Conservation (phyloP, 2,888 invertebrate genomes). For the Hydroisotoma schaefferi region DNA sequence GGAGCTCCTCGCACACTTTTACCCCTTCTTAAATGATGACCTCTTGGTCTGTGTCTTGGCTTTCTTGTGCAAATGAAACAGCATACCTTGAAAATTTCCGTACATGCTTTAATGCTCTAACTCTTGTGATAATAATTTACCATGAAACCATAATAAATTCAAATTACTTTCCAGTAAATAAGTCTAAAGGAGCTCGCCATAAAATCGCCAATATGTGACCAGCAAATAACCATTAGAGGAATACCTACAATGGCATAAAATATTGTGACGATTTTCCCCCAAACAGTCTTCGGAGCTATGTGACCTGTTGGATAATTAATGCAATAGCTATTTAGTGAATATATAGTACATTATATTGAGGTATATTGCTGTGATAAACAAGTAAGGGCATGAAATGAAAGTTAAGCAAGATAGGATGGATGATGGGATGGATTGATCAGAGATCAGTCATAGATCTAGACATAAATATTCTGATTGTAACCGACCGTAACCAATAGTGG, state of each 20-base stretch:
- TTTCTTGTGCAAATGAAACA: slow-evolving; percentile 84
- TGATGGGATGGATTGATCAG: too few species aligned
- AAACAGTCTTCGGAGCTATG: slow-evolving; percentile 69
- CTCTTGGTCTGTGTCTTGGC: slow-evolving; percentile 56
- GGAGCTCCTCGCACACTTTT: slow-evolving; percentile 40
- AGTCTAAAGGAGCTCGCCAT: slow-evolving; percentile 91
- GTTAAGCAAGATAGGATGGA: too few species aligned
- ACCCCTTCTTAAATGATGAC: slow-evolving; percentile 32
- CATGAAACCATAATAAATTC: background rate
- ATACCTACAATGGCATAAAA: slow-evolving; percentile 94
- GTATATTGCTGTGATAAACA: background rate
- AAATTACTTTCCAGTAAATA: slow-evolving; percentile 71
- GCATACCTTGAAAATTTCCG: slow-evolving; percentile 62
- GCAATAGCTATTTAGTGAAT: too few species aligned
- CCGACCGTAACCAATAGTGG: slow-evolving; percentile 2
- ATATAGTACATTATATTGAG: too few species aligned
- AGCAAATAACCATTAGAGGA: slow-evolving; percentile 88
- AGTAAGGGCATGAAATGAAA: background rate
- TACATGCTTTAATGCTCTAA: background rate
- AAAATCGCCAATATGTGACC: slow-evolving; percentile 82
- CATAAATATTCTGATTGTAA: too few species aligned
- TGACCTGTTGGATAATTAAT: too few species aligned
- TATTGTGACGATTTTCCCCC: slow-evolving; percentile 91
- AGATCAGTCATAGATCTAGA: too few species aligned
- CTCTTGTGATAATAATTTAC: background rate